phyloP scores from a whole-genome alignment of 2,113 vertebrate species.

The Zosterops japonicus region DNA sequence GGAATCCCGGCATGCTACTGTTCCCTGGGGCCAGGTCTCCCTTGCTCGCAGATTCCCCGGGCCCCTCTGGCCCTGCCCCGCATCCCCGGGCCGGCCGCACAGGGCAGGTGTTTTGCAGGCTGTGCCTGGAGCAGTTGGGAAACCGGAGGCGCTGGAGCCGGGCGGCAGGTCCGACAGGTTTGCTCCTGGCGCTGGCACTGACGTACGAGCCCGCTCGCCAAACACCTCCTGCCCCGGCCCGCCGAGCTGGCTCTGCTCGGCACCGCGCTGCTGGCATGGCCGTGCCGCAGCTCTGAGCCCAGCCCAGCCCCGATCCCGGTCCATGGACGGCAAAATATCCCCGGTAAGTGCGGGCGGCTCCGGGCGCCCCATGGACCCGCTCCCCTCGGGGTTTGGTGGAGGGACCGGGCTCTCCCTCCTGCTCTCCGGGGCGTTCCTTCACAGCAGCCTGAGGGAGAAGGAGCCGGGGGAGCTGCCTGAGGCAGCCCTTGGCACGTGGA shows the following conservation, averaged over 20 bases:
- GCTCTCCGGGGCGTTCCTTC: not conserved
- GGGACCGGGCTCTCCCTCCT: not conserved
- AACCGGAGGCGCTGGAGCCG: not conserved
- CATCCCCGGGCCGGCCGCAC: not conserved
- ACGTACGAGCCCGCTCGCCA: slow-evolving; percentile 44
- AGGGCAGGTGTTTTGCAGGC: not conserved
- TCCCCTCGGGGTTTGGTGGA: not conserved
- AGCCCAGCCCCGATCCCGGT: not conserved
- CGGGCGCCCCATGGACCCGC: rapidly evolving
- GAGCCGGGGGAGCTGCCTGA: not conserved
- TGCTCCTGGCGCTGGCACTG: not conserved
- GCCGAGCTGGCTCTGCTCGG: not conserved
- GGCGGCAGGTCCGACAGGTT: slow-evolving; percentile 59
- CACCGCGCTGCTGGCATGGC: not conserved
- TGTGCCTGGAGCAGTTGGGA: slow-evolving; percentile 7
- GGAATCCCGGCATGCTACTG: not conserved
- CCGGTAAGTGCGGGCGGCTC: not conserved
- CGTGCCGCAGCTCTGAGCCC: slow-evolving; percentile 22
- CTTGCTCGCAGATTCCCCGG: rapidly evolving
- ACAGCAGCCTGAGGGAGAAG: not conserved
- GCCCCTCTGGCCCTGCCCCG: not conserved
- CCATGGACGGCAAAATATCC: slow-evolving; percentile 37
- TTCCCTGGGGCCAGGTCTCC: not conserved
- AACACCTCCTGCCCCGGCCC: slow-evolving; percentile 9
- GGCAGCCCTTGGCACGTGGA: rapidly evolving